Evolutionary conservation across 1,140 invertebrate species (phyloP), one percentile per base, ranked within the genome.

Genomic region (Coptotermes formosanus): DNA sequence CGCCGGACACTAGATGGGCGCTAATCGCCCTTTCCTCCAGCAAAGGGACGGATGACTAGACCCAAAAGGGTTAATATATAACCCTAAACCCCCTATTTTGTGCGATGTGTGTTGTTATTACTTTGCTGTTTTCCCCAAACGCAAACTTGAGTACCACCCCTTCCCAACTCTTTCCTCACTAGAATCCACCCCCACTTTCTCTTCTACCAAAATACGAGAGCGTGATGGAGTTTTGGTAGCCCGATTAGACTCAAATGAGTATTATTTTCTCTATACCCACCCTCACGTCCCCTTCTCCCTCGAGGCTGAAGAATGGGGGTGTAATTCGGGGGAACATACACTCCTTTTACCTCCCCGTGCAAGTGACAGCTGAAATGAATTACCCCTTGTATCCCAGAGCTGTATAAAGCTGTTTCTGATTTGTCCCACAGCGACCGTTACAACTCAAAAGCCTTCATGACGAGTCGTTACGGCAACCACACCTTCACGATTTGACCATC

Each of bases 11-110:
- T 48, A 21, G 19, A 45, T 48, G n/a, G 32, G 25, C 85, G 59
- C 64, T 85, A 85, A 85, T 85, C 85, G 64, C 84, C 84, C 84
- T 59, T 52, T 30, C 32, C 23, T 21, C 59, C 25, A 21, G 59
- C 64, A 75, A 75, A 75, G 64, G n/a, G 64, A 75, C n/a, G 25
- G 64, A 8, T n/a, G 44, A 52, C 83, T n/a, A 16, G 83, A 45
- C 83, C 83, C 83, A 59, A 64, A 85, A 69, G 52, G 85, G 85
- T 85, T 85, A 85, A 85, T 85, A 85, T 85, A 85, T 85, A 69
- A 64, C 64, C 45, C 59, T 59, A 43, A 45, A 82, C 6, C 82
- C 82, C 82, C 82, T 82, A 43, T 43, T 44, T 44, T 82, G 82
- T 82, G 82, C 32, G 38, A 43, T 82, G 82, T 45, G 38, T 84